Evolutionary conservation across 2,113 vertebrate genomes (phyloP).

Genomic region (Pungitius pungitius): DNA sequence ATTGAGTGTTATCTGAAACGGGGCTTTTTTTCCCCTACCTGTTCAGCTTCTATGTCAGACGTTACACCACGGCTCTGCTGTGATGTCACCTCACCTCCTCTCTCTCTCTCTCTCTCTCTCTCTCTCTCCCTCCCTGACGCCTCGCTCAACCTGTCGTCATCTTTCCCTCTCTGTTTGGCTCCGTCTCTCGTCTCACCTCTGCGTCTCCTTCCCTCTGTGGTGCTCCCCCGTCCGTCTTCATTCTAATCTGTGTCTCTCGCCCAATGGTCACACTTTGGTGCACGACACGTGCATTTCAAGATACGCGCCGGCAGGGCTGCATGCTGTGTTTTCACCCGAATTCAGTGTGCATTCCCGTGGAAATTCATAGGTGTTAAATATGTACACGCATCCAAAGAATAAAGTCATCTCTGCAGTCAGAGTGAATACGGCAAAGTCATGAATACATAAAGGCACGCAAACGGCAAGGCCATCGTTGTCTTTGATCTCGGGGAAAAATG

Average conservation of each 20-base stretch:
- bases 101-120: slow-evolving; percentile 2
- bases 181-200: slow-evolving; percentile 11
- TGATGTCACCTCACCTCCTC: slow-evolving; percentile 55
- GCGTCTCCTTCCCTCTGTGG: not conserved
- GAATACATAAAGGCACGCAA: not conserved
- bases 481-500: not conserved
- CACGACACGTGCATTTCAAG: not conserved
- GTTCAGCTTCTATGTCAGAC: slow-evolving; percentile 53
- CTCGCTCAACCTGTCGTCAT: not conserved
- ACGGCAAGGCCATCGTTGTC: not conserved
- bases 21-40: slow-evolving; percentile 23
- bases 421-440: not conserved
- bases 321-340: not conserved
- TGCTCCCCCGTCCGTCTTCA: not conserved
- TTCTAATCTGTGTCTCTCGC: not conserved
- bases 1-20: not conserved
- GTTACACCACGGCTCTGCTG: slow-evolving; percentile 47
- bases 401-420: not conserved
- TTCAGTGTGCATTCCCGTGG: not conserved
- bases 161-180: not conserved
- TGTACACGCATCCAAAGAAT: not conserved
- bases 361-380: not conserved
- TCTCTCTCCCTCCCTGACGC: slow-evolving; percentile 12
- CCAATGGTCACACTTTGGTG: not conserved
- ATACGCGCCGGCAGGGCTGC: not conserved